These are phyloP conservation scores for Platerodrilus igneus DNA, from an alignment of 2,888 invertebrate species.

Conservation along the genomic window DNA sequence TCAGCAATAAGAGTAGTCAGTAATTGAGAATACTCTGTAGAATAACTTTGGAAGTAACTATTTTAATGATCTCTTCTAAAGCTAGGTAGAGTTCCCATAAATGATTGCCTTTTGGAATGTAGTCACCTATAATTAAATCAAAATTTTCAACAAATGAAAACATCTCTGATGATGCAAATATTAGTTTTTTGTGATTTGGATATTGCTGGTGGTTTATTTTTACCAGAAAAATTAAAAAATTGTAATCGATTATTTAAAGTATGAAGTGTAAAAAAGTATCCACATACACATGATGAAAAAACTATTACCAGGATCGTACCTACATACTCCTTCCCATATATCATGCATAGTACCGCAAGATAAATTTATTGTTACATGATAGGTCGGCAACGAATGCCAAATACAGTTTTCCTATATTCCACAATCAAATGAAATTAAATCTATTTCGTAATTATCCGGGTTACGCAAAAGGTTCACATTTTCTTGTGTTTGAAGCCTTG, in stretches of 20 bases:
- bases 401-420: constrained; percentile 23
- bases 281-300: constrained; percentile 14
- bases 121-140: constrained; percentile 23
- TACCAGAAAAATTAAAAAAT: constrained; percentile 20
- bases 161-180: constrained; percentile 28
- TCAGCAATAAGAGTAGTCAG: constrained; percentile 7
- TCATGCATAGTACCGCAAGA: constrained; percentile 31
- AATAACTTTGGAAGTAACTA: background rate
- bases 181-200: constrained; percentile 14
- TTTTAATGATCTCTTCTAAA: constrained; percentile 1
- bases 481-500: background rate
- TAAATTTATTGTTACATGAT: constrained; percentile 29
- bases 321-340: constrained; percentile 27
- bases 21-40: background rate
- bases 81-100: constrained; percentile 9
- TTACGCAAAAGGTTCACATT: background rate
- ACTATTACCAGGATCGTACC: constrained; percentile 9
- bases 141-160: constrained; percentile 21
- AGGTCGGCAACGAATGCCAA: constrained; percentile 26
- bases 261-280: constrained; percentile 17
- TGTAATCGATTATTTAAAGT: constrained; percentile 18
- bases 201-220: constrained; percentile 22
- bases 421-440: constrained; percentile 22
- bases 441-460: background rate
- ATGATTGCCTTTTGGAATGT: constrained; percentile 14